A percentile compares a stretch with the other conserved stretches of the same genome.
Conservation (phyloP, 2,797 vertebrate species). For the Eurystomus glaucurus region DNA sequence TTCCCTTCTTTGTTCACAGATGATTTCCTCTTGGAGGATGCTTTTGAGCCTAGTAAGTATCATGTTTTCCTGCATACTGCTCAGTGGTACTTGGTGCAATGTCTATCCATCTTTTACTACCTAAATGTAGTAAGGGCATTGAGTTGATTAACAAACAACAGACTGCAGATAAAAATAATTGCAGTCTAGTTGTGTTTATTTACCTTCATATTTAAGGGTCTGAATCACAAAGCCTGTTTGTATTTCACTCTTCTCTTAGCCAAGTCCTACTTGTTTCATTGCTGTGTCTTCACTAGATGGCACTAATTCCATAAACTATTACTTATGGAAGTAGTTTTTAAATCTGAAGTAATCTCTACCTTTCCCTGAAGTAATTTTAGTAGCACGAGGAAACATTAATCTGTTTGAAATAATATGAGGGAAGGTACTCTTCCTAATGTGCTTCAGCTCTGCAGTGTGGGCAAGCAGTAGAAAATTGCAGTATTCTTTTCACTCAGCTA, state of each 20-base stretch:
- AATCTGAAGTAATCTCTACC: background rate
- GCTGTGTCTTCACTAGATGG: slow-evolving; percentile 56
- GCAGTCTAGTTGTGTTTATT: background rate
- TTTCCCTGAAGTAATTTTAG: background rate
- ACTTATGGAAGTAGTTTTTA: background rate
- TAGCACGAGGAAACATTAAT: background rate
- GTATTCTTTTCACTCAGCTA: background rate
- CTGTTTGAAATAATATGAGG: background rate
- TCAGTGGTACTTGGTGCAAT: background rate
- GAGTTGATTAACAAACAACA: background rate
- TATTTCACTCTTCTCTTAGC: background rate
- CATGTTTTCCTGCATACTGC: background rate
- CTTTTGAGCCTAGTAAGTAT: background rate
- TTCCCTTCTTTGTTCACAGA: background rate
- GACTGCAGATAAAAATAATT: background rate
- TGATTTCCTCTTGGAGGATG: background rate
- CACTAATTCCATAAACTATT: slow-evolving; percentile 52
- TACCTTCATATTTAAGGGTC: background rate
- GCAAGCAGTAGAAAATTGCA: background rate
- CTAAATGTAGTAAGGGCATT: background rate
- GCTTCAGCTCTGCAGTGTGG: background rate
- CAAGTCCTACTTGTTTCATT: slow-evolving; percentile 7
- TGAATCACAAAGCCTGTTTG: background rate
- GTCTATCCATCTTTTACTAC: background rate
- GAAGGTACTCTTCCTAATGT: background rate